phyloP scores from a whole-genome alignment of 35 echinoderm and acorn worm genomes.

The Apostichopus japonicus region DNA sequence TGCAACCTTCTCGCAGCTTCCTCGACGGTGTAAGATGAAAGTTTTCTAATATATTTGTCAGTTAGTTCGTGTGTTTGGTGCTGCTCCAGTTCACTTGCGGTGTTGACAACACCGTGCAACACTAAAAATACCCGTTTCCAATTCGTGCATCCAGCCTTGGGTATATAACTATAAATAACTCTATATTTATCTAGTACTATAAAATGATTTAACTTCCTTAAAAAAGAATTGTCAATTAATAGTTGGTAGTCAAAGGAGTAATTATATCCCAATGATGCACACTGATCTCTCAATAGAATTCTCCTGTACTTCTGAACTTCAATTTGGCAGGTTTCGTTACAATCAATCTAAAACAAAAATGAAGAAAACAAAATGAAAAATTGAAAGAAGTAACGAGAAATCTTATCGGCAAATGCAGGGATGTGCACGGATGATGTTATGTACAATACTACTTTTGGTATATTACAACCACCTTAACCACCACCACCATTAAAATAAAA shows the following conservation, averaged over 20 bases:
- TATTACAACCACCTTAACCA: too few species aligned
- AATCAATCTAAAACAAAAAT: not conserved
- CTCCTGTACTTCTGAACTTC: not conserved
- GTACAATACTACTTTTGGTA: too few species aligned
- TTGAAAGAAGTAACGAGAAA: not conserved
- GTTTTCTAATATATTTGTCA: not conserved
- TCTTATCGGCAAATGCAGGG: too few species aligned
- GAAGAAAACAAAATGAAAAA: not conserved
- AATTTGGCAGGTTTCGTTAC: not conserved
- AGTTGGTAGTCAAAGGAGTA: not conserved
- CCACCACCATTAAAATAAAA: too few species aligned
- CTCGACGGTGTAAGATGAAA: not conserved
- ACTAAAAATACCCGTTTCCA: slow-evolving; percentile 65
- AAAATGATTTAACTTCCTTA: not conserved
- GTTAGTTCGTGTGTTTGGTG: not conserved
- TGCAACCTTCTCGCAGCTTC: not conserved
- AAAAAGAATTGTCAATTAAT: not conserved
- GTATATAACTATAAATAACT: slow-evolving; percentile 56
- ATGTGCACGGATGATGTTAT: too few species aligned
- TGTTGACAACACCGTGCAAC: slow-evolving; percentile 10
- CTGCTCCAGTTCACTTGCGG: not conserved
- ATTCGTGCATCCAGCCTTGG: slow-evolving; percentile 60
- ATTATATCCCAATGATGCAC: not conserved
- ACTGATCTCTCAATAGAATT: not conserved
- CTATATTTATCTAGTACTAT: slow-evolving; percentile 53